Evolutionary conservation across 1,140 invertebrate species (phyloP).

Genomic region (Chrysopa pallens): DNA sequence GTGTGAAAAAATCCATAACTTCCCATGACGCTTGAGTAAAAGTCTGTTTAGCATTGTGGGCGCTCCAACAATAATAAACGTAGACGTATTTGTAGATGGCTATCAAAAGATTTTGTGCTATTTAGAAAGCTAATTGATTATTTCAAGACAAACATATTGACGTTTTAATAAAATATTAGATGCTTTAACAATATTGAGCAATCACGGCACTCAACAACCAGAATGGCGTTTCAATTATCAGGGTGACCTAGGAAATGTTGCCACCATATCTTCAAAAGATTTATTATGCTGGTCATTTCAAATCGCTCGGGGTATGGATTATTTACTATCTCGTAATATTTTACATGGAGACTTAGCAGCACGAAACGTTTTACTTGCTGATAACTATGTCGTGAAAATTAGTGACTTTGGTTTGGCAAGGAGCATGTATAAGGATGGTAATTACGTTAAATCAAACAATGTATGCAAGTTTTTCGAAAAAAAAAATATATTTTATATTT

Average conservation of each 20-base stretch:
- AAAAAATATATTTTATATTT: background rate
- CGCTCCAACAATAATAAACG: too few relatives aligned
- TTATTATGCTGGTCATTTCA: slow-evolving; percentile 88
- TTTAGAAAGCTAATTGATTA: too few relatives aligned
- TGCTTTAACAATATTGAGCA: slow-evolving; percentile 22
- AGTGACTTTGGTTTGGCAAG: slow-evolving; percentile 94
- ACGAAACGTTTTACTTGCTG: slow-evolving; percentile 83
- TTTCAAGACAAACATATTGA: too few relatives aligned
- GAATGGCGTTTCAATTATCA: slow-evolving; percentile 57
- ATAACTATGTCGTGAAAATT: slow-evolving; percentile 81
- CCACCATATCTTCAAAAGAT: slow-evolving; percentile 58
- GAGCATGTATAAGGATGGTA: slow-evolving; percentile 78
- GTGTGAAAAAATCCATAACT: too few relatives aligned
- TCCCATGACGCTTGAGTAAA: too few relatives aligned
- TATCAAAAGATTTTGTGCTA: too few relatives aligned
- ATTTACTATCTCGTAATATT: slow-evolving; percentile 64
- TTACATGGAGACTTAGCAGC: slow-evolving; percentile 93
- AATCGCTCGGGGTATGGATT: slow-evolving; percentile 90
- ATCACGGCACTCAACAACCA: slow-evolving; percentile 41
- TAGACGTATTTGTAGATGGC: too few relatives aligned
- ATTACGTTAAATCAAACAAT: slow-evolving; percentile 82
- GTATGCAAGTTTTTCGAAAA: slow-evolving; percentile 27
- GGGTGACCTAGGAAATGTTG: slow-evolving; percentile 44
- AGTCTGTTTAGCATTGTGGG: too few relatives aligned
- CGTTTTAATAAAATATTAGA: too few relatives aligned